Evolutionary conservation across 2,888 invertebrate genomes (phyloP).

Genomic region (Ophioninae sp.): DNA sequence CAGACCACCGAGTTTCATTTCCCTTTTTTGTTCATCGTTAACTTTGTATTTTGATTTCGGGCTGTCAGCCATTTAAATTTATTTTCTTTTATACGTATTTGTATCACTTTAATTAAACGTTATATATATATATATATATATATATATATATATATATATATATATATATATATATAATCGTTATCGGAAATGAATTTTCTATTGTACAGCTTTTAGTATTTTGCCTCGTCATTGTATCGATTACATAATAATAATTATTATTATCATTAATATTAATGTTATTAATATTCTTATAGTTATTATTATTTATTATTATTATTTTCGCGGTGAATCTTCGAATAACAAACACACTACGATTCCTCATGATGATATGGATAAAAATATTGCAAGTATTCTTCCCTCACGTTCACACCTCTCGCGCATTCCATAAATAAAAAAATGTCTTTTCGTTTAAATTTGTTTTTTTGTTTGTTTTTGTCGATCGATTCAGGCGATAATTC

Average conservation of each 20-base stretch:
- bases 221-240: conserved; percentile 25
- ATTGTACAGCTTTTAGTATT: conserved; percentile 39
- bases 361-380: conserved; percentile 41
- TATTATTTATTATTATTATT: neutral
- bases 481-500: conserved; percentile 47
- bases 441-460: conserved; percentile 6
- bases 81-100: conserved; percentile 52
- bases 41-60: conserved; percentile 76
- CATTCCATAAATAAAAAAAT: neutral
- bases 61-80: conserved; percentile 74
- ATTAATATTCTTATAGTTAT: too few species aligned
- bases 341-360: conserved; percentile 21
- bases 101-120: conserved; percentile 46
- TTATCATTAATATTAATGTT: neutral
- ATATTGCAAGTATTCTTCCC: conserved; percentile 18
- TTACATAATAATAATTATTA: neutral
- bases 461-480: neutral
- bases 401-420: conserved; percentile 6
- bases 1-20: conserved; percentile 64
- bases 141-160: too few species aligned
- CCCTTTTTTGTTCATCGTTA: conserved; percentile 47
- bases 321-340: conserved; percentile 47
- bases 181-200: conserved; percentile 41
- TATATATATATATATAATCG: conserved; percentile 40
- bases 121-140: conserved; percentile 21